These are phyloP conservation scores for Phenganax marumi DNA, from an alignment of 92 coral and sea anemone genomes.

Conservation along the genomic window DNA sequence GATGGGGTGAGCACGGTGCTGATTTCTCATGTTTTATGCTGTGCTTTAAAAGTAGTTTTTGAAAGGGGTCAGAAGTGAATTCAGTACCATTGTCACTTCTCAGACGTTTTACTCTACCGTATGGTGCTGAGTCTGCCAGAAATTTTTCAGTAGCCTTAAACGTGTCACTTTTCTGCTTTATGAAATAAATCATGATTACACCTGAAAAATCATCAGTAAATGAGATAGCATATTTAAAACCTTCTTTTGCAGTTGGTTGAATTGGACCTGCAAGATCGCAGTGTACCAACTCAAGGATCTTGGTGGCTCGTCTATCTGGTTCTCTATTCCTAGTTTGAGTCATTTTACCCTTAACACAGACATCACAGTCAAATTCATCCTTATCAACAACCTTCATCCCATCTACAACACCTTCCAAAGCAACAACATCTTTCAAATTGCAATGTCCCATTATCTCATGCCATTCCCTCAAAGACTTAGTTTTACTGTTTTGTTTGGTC, in stretches of 20 bases:
- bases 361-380: constrained; percentile 14
- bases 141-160: constrained; percentile 11
- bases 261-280: constrained; percentile 16
- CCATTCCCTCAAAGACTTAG: no score
- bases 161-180: constrained; percentile 9
- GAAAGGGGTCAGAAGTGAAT: background rate
- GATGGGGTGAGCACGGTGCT: no score
- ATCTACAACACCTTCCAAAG: constrained; percentile 12
- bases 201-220: background rate
- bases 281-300: background rate
- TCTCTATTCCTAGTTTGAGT: no score
- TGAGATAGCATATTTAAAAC: background rate
- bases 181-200: constrained; percentile 12
- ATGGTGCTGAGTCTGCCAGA: constrained; percentile 7
- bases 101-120: constrained; percentile 2
- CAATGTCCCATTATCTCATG: constrained; percentile 24
- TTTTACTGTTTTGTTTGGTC: no score
- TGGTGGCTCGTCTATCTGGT: background rate
- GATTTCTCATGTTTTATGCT: no score
- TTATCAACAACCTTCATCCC: constrained; percentile 2
- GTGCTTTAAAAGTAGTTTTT: background rate
- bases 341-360: background rate
- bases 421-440: constrained; percentile 7
- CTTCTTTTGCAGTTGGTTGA: no score
- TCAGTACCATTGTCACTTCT: constrained; percentile 19